Evolutionary conservation across 1,140 invertebrate genomes (phyloP).

Genomic region (Rhagoletis zephyria): DNA sequence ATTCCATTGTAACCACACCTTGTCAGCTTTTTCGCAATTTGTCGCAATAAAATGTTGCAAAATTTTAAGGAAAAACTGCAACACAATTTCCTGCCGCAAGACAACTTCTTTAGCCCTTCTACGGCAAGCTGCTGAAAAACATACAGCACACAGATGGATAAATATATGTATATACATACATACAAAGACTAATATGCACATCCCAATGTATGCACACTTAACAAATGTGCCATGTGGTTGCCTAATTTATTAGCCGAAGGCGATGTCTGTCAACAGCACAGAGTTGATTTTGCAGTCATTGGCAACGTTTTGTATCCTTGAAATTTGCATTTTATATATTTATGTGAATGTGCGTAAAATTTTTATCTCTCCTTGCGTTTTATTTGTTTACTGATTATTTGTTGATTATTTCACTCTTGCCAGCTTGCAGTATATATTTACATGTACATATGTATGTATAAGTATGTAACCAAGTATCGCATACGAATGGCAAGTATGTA

Average conservation of each 20-base stretch:
- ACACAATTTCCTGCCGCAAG: slow-evolving; percentile 42
- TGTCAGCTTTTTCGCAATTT: neutral
- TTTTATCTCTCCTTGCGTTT: neutral
- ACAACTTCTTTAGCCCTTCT: slow-evolving; percentile 34
- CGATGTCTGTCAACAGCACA: neutral
- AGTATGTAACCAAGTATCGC: no score
- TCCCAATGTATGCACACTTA: neutral
- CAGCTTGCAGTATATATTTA: neutral
- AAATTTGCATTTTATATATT: neutral
- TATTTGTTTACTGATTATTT: neutral
- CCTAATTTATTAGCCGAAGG: slow-evolving; percentile 43
- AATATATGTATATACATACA: neutral
- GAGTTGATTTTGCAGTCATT: neutral
- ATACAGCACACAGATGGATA: neutral
- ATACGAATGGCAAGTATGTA: neutral
- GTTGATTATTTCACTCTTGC: neutral
- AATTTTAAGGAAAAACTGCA: slow-evolving; percentile 21
- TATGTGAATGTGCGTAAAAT: neutral
- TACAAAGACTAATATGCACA: neutral
- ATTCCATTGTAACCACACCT: neutral
- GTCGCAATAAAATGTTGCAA: neutral
- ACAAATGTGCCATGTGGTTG: slow-evolving; percentile 18
- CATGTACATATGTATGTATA: neutral
- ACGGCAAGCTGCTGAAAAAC: neutral
- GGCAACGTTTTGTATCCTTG: neutral